Evolutionary conservation across 2,888 invertebrate species (phyloP), one percentile per base, ranked within the genome.

Genomic region (Epirrita christyi): DNA sequence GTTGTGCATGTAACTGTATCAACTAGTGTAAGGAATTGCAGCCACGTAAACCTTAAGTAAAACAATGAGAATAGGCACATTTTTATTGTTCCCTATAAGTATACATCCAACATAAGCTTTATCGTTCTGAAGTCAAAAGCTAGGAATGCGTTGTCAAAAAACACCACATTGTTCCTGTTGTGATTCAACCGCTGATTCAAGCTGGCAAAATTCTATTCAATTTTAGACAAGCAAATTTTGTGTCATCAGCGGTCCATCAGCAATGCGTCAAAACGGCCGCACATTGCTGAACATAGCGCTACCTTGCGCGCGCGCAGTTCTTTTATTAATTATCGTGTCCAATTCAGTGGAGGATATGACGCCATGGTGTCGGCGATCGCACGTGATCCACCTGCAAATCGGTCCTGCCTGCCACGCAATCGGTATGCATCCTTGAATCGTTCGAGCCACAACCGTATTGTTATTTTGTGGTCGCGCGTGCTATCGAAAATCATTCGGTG

Each of bases 301-400:
- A 77, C 75, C 74, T 80, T 81, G 83, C 75, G 78, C 79, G 76
- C 76, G 83, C 88, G 83, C 88, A 82, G 81, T 84, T 83, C 83
- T 90, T 90, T 91, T 90, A 91, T 90, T 91, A 90, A 91, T 90
- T 88, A 83, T 78, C 72, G 78, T 85, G 78, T 74, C 89, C 88
- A 90, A 89, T 88, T 86, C 80, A 75, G 83, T 75, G 63, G 82
- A 90, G 91, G 91, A 92, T 91, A 88, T 92, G 91, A 92, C 88
- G 90, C 83, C 88, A 88, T 83, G 80, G 74, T 75, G 82, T 76
- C 80, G 77, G 77, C 79, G 80, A 66, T 68, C 68, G 85, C 75
- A 83, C 91, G 91, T 91, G 91, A 87, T 73, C 82, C 77, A 83
- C 85, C 86, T 92, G 81, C 88, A 76, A 88, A 91, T 84, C 70